Percentiles rank a stretch among this genome's conserved stretches.
phyloP scores from a whole-genome alignment of 2,888 invertebrate species.

The Cephus sareptanus region DNA sequence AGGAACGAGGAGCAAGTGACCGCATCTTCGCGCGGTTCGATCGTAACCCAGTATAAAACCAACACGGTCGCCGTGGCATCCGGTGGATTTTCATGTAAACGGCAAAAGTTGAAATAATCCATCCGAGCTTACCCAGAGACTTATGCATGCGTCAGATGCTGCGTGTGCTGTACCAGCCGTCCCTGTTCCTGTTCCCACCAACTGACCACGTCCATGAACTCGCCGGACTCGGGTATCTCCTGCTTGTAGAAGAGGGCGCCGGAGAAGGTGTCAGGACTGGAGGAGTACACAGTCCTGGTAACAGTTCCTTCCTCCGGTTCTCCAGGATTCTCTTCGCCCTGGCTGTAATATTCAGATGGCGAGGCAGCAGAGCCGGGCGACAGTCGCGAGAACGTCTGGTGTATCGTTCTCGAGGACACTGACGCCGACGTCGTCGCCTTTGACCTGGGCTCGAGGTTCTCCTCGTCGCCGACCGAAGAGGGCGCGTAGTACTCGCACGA shows the following conservation, averaged over 20 bases:
- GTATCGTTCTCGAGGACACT: conserved; percentile 1
- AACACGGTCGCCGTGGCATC: neutral
- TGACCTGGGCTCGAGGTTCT: conserved; percentile 56
- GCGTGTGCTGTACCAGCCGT: conserved; percentile 55
- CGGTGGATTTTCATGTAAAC: neutral
- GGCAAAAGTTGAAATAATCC: neutral
- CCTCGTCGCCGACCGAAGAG: conserved; percentile 57
- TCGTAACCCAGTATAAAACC: neutral
- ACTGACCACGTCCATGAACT: conserved; percentile 64
- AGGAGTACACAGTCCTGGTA: conserved; percentile 46
- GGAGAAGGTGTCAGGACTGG: conserved; percentile 56
- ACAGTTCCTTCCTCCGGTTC: conserved; percentile 56
- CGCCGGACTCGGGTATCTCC: conserved; percentile 55
- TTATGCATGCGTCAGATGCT: conserved; percentile 61
- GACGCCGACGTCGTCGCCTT: conserved; percentile 1
- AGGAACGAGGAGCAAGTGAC: neutral
- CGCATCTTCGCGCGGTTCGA: neutral
- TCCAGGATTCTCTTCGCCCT: conserved; percentile 54
- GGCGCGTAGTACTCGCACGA: conserved; percentile 52
- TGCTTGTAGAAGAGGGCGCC: conserved; percentile 61
- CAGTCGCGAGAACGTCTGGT: conserved; percentile 37
- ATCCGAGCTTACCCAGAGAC: conserved; percentile 30
- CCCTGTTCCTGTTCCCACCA: conserved; percentile 66
- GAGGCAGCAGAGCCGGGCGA: conserved; percentile 53
- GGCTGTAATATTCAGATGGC: conserved; percentile 49